Conservation (phyloP, 2,113 vertebrate genomes). For the Chamaetylas fuelleborni region DNA sequence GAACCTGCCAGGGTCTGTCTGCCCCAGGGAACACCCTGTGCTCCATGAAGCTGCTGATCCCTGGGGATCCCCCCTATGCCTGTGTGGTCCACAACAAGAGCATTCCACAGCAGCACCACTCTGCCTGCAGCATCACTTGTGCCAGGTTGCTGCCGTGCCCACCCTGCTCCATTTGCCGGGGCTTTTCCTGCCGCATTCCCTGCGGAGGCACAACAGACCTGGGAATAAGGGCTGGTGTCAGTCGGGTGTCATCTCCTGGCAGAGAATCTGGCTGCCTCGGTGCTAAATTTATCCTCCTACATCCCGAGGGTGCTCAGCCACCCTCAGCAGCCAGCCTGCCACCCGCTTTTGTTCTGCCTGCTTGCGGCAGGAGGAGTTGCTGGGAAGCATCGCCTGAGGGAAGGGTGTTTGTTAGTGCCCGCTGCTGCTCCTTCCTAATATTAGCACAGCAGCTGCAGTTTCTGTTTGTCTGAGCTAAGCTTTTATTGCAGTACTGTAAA, state of each 20-base stretch:
- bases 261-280: neutral
- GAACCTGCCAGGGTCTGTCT: neutral
- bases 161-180: accelerated
- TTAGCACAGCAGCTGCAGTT: neutral
- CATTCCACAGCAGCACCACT: neutral
- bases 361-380: neutral
- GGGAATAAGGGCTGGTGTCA: neutral
- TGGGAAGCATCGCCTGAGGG: neutral
- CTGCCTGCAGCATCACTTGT: accelerated
- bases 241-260: neutral
- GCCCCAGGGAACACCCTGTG: neutral
- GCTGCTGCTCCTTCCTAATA: neutral
- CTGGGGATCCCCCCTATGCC: neutral
- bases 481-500: neutral
- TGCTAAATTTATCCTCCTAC: neutral
- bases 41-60: neutral
- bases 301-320: neutral
- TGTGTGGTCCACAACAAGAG: neutral
- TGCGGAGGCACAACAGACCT: accelerated
- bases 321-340: neutral
- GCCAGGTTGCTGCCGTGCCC: neutral
- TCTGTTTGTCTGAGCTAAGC: neutral
- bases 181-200: neutral
- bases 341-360: neutral
- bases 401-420: neutral